Base-by-base conservation (phyloP, 2,888 invertebrate species). In the Pharmacophagus antenor region DNA sequence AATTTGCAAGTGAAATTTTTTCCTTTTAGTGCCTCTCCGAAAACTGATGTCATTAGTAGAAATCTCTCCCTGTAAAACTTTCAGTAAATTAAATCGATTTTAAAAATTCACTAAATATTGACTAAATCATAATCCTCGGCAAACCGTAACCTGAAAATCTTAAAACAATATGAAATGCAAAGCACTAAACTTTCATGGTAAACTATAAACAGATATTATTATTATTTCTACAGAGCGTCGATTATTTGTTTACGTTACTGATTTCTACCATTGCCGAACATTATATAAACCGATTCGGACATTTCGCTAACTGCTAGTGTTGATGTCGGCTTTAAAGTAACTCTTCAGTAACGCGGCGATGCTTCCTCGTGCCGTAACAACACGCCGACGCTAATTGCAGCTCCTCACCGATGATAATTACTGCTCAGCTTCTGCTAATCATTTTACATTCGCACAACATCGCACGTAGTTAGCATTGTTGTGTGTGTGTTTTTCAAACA, bases 371-470 rank as follows among this genome's bases (percentile, higher is more conserved):
- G n/a, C n/a, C n/a, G 25, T 59, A 48, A 21, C 25, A 42, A 7
- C 42, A 8, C 4, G 25, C 42, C 15, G 20, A 12, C 51, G 60
- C 60, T 60, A 60, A 56, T 56, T 60, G 56, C 21, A 47, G 12
- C 55, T 25, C 23, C 56, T 31, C 50, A 21, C 20, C 18, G 12
- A 23, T 56, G 55, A 51, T 60, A 60, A 60, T 60, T 60, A 56
- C 46, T 51, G 25, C 22, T 31, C 22, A 31, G 55, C 51, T 22
- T 41, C 23, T 25, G 60, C 56, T 60, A 60, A 60, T 50, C 41
- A 56, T 46, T 51, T 31, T n/a, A 12, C 51, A 46, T 56, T 46
- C 47, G 37, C 23, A 20, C 47, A 56, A 22, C 60, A 50, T 60
- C 56, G 37, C 15, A 7, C 31, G 23, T 37, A n/a, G 15, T 37